Evolutionary conservation across 2,888 invertebrate species (phyloP).

Genomic region (Ichneumon xanthorius): DNA sequence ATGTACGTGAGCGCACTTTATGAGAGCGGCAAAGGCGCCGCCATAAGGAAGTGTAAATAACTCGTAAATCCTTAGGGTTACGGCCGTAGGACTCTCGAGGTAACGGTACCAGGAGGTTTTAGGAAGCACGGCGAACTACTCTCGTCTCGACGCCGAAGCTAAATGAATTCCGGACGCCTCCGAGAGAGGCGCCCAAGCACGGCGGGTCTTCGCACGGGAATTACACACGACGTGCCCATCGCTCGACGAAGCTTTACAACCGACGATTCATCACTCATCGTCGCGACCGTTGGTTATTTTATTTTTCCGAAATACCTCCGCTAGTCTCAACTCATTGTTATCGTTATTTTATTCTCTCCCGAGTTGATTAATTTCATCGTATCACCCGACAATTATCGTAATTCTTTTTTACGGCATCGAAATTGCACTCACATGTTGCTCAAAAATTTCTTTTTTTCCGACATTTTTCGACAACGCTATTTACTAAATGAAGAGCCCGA

Average conservation of each 20-base stretch:
- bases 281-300: constrained; percentile 21
- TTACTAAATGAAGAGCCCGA: too few species aligned
- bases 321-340: neutral
- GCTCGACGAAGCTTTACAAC: constrained; percentile 56
- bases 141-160: constrained; percentile 52
- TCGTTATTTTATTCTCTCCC: too few species aligned
- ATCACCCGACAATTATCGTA: too few species aligned
- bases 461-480: too few species aligned
- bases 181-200: constrained; percentile 3
- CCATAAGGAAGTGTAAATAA: constrained; percentile 64
- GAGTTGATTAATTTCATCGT: too few species aligned
- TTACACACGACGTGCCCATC: constrained; percentile 47
- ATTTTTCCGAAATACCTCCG: neutral
- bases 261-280: constrained; percentile 51
- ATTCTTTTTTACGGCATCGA: too few species aligned
- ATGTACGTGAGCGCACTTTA: constrained; percentile 43
- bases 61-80: constrained; percentile 64
- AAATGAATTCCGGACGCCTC: constrained; percentile 54
- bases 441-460: too few species aligned
- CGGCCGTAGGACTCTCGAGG: constrained; percentile 49
- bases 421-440: too few species aligned
- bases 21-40: constrained; percentile 53
- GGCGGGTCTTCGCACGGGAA: constrained; percentile 36
- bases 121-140: constrained; percentile 33
- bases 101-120: constrained; percentile 25